Conservation (phyloP, 2,113 vertebrate species). For the Saguinus midas region DNA sequence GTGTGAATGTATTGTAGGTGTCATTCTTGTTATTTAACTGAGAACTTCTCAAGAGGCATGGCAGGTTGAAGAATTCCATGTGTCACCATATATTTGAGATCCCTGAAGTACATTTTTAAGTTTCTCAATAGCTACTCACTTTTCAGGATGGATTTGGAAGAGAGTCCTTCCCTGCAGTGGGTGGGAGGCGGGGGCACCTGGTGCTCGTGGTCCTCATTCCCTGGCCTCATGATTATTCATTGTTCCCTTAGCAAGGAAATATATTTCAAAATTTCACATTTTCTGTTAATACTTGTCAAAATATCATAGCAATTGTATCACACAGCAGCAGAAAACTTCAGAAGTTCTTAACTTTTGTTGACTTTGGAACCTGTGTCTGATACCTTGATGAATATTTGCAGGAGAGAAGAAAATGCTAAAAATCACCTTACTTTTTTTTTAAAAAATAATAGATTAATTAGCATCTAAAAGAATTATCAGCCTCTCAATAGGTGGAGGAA, state of each 20-base stretch:
- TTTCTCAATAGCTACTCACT: constrained; percentile 44
- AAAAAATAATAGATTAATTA: not conserved
- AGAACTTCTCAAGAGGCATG: constrained; percentile 37
- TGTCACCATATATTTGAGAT: constrained; percentile 58
- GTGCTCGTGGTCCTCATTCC: not conserved
- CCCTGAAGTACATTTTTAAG: constrained; percentile 43
- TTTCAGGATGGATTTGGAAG: constrained; percentile 51
- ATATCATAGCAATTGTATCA: not conserved
- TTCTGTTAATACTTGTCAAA: constrained; percentile 36
- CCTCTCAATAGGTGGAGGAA: not conserved
- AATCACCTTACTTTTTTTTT: not conserved
- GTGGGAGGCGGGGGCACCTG: not conserved
- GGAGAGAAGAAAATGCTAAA: constrained; percentile 28
- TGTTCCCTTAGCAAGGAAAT: not conserved
- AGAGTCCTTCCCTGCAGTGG: not conserved
- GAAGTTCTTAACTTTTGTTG: not conserved
- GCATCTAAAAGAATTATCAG: not conserved
- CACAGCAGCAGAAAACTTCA: not conserved
- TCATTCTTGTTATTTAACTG: constrained; percentile 29
- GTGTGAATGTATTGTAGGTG: not conserved
- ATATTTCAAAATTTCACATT: not conserved
- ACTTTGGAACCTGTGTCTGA: not conserved
- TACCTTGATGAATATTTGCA: not conserved
- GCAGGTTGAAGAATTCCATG: constrained; percentile 42
- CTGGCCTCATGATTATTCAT: not conserved